Percentiles rank a stretch among this genome's conserved stretches.
Evolutionary conservation across 2,888 invertebrate genomes (phyloP).

Genomic region (Drosophila ustulata): DNA sequence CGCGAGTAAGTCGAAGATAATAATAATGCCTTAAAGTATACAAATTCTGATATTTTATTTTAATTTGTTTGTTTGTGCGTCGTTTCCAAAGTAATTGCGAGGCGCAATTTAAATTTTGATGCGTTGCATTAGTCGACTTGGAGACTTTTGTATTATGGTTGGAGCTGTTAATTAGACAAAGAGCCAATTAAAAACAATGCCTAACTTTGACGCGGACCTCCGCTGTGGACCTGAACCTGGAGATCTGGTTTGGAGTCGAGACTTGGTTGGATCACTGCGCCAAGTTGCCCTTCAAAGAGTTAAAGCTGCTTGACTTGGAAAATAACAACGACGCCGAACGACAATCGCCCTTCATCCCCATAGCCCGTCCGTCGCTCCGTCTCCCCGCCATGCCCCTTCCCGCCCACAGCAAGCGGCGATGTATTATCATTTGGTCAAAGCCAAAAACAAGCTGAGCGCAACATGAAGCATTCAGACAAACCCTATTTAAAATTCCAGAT

Average conservation of each 20-base stretch:
- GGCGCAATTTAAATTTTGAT: conserved; percentile 50
- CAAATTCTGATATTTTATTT: conserved; percentile 47
- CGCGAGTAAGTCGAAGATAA: conserved; percentile 1
- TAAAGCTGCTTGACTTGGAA: conserved; percentile 6
- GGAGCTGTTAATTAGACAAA: conserved; percentile 57
- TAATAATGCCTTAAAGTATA: not conserved
- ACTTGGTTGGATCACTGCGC: conserved; percentile 7
- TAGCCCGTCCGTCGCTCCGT: not conserved
- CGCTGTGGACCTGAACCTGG: conserved; percentile 4
- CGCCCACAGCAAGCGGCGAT: not conserved
- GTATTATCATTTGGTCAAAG: conserved; percentile 14
- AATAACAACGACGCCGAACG: not conserved
- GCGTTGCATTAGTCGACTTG: conserved; percentile 47
- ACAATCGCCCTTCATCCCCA: not conserved
- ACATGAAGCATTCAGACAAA: conserved; percentile 16
- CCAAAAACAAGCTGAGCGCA: conserved; percentile 6
- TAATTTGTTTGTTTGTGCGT: conserved; percentile 17
- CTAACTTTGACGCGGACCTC: conserved; percentile 15
- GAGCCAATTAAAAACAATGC: conserved; percentile 44
- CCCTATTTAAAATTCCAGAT: conserved; percentile 70
- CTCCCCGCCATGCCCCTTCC: not conserved
- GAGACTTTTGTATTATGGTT: conserved; percentile 11
- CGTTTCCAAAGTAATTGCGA: conserved; percentile 54
- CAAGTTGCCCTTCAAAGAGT: conserved; percentile 46
- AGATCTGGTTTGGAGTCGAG: conserved; percentile 14